Percentiles rank a stretch among this genome's conserved stretches.
phyloP scores from a whole-genome alignment of 2,797 vertebrate genomes.

The Micrastur ruficollis region DNA sequence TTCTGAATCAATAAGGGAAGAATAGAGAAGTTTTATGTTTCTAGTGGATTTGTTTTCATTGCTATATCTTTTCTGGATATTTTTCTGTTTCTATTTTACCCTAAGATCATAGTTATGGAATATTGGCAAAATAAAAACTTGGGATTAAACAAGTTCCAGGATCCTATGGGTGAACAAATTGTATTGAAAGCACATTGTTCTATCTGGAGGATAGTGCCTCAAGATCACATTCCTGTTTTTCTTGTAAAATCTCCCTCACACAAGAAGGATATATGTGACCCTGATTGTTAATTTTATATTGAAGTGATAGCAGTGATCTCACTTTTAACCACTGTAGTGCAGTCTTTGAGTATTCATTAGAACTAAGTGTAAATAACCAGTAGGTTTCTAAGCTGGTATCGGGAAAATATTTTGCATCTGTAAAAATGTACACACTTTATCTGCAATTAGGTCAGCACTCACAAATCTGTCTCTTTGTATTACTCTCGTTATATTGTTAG shows the following conservation, averaged over 20 bases:
- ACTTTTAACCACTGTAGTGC: background rate
- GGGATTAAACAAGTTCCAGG: background rate
- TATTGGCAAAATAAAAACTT: background rate
- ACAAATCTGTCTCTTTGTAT: background rate
- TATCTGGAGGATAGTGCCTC: background rate
- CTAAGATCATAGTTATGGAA: background rate
- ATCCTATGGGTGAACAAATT: background rate
- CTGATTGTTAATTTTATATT: background rate
- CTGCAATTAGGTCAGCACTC: background rate
- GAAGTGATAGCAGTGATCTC: background rate
- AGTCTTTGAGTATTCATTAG: background rate
- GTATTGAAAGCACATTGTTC: background rate
- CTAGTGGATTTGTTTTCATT: background rate
- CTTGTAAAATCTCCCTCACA: background rate
- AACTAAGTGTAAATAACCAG: background rate
- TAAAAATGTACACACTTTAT: background rate
- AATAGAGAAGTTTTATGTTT: background rate
- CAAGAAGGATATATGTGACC: background rate
- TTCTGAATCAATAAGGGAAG: background rate
- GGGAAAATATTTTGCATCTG: background rate
- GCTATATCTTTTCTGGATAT: background rate
- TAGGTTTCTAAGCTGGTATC: background rate
- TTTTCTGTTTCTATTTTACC: background rate
- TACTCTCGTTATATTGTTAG: background rate
- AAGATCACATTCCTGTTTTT: background rate